A percentile compares a stretch with the other conserved stretches of the same genome.
phyloP scores from a whole-genome alignment of 2,888 invertebrate species.

The Drosophila kanekoi region DNA sequence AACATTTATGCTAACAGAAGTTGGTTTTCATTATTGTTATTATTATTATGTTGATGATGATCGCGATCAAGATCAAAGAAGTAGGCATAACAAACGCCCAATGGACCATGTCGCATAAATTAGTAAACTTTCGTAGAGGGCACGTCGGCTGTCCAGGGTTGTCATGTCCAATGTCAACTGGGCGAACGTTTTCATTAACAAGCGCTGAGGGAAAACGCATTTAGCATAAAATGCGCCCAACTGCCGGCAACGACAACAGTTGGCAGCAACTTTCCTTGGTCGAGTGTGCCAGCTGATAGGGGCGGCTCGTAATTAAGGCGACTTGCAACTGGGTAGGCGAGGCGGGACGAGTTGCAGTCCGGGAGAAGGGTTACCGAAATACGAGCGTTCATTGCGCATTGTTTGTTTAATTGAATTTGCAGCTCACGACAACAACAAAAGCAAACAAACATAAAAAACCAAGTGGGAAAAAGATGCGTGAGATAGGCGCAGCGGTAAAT shows the following conservation, averaged over 20 bases:
- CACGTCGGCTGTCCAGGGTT: slow-evolving; percentile 17
- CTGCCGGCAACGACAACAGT: slow-evolving; percentile 16
- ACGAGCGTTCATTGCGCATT: slow-evolving; percentile 44
- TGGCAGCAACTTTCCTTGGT: slow-evolving; percentile 37
- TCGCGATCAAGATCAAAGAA: slow-evolving; percentile 45
- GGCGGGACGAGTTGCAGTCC: neutral
- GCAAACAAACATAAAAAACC: slow-evolving; percentile 31
- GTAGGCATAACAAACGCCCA: slow-evolving; percentile 45
- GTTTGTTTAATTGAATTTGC: slow-evolving; percentile 74
- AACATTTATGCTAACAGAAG: slow-evolving; percentile 54
- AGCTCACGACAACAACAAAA: slow-evolving; percentile 47
- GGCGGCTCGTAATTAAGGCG: slow-evolving; percentile 63
- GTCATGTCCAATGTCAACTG: slow-evolving; percentile 34
- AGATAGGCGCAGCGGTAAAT: slow-evolving; percentile 70
- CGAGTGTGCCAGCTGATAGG: slow-evolving; percentile 45
- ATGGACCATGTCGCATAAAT: slow-evolving; percentile 72
- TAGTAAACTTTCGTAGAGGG: slow-evolving; percentile 27
- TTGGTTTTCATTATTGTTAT: slow-evolving; percentile 30
- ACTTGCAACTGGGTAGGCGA: slow-evolving; percentile 12
- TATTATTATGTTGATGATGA: slow-evolving; percentile 7
- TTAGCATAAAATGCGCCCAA: slow-evolving; percentile 16
- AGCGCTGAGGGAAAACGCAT: slow-evolving; percentile 17
- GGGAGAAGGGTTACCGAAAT: slow-evolving; percentile 49
- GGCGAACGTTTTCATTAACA: slow-evolving; percentile 65
- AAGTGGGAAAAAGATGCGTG: slow-evolving; percentile 48